Percentiles rank a stretch among this genome's conserved stretches.
Conservation (phyloP, 2,888 invertebrate genomes). For the Scotopteryx bipunctaria region DNA sequence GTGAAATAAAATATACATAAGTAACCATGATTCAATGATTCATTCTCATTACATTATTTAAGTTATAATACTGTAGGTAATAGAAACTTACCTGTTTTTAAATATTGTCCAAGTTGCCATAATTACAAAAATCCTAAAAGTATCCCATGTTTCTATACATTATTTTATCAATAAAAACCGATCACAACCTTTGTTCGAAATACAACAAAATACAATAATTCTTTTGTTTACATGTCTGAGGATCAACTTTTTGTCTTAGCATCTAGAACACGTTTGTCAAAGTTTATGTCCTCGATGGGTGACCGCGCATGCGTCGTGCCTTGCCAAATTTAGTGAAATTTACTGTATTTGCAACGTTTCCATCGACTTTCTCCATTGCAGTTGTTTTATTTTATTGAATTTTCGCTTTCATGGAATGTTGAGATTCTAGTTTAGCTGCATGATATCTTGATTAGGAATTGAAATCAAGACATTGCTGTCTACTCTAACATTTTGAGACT, state of each 20-base stretch:
- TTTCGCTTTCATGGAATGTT: slow-evolving; percentile 6
- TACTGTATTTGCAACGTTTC: slow-evolving; percentile 61
- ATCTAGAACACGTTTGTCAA: slow-evolving; percentile 42
- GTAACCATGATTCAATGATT: no score
- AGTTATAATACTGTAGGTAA: not conserved
- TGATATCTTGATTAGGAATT: no score
- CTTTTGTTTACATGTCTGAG: slow-evolving; percentile 35
- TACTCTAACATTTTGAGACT: no score
- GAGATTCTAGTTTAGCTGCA: not conserved
- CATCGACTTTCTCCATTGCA: slow-evolving; percentile 59
- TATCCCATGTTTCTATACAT: not conserved
- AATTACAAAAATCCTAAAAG: not conserved
- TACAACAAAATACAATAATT: slow-evolving; percentile 3
- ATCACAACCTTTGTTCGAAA: slow-evolving; percentile 15
- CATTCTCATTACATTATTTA: not conserved
- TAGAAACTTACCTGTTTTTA: slow-evolving; percentile 8
- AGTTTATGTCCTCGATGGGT: slow-evolving; percentile 43
- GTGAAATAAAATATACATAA: no score
- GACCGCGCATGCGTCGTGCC: slow-evolving; percentile 58
- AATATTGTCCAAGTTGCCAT: slow-evolving; percentile 8
- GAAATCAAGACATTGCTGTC: no score
- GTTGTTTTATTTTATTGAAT: slow-evolving; percentile 20
- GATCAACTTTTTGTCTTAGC: slow-evolving; percentile 20
- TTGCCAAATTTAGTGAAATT: slow-evolving; percentile 53
- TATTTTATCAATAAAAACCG: not conserved